Evolutionary conservation across 2,113 vertebrate species (phyloP).

Genomic region (Xenus cinereus): DNA sequence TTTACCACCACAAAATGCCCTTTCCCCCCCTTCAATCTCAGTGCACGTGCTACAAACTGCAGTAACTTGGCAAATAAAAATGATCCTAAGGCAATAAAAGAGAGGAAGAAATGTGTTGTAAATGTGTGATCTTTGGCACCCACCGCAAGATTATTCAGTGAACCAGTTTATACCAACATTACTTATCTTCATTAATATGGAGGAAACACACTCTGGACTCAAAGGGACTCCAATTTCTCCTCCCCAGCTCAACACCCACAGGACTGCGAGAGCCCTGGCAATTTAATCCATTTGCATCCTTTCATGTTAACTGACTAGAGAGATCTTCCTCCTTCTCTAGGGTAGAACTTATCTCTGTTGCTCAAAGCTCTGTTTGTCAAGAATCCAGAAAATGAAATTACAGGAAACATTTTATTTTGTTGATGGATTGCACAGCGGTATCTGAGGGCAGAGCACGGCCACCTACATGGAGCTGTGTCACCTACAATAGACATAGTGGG

Average conservation of each 20-base stretch:
- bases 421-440: not conserved
- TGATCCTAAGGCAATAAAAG: not conserved
- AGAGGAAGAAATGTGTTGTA: not conserved
- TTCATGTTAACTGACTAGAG: not conserved
- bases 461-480: not conserved
- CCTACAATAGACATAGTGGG: accelerated
- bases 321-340: not conserved
- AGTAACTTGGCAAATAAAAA: not conserved
- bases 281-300: not conserved
- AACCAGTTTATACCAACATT: not conserved
- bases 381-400: not conserved
- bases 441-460: not conserved
- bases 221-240: not conserved
- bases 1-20: not conserved
- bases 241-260: not conserved
- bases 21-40: too few relatives aligned
- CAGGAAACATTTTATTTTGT: not conserved
- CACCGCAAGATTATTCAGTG: not conserved
- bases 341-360: not conserved
- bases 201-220: not conserved
- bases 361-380: not conserved
- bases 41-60: not conserved
- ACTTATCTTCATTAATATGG: not conserved
- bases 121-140: slow-evolving; percentile 14
- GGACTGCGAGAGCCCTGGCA: not conserved